A percentile compares a stretch with the other conserved stretches of the same genome.
Conservation (phyloP, 30 jellyfish, hydroid and myxozoan genomes). For the Cassiopea xamachana region DNA sequence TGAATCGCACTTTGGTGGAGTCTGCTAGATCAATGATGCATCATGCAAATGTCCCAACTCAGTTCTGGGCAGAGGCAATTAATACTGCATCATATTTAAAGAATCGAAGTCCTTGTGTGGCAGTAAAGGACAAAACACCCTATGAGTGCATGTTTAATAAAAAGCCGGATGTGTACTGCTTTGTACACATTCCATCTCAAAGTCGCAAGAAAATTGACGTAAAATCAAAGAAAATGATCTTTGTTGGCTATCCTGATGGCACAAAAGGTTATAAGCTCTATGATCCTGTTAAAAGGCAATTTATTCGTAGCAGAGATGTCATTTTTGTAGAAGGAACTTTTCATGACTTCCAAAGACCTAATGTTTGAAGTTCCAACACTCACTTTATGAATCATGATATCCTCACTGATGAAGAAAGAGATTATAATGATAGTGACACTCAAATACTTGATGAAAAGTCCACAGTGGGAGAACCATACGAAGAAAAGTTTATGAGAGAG, state of each 20-base stretch:
- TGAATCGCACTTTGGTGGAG: constrained; percentile 51
- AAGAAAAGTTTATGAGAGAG: too few relatives aligned
- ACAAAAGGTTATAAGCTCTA: constrained; percentile 61
- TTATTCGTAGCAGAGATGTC: constrained; percentile 69
- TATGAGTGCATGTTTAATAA: constrained; percentile 24
- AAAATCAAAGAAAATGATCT: constrained; percentile 32
- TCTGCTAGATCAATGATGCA: constrained; percentile 33
- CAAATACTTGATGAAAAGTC: too few relatives aligned
- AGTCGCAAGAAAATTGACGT: constrained; percentile 58
- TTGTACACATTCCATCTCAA: constrained; percentile 19
- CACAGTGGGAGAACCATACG: too few relatives aligned
- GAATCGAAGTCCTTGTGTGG: constrained; percentile 56
- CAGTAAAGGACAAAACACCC: constrained; percentile 21
- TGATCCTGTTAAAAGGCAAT: constrained; percentile 9
- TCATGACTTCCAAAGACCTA: not conserved
- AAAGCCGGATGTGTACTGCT: constrained; percentile 54
- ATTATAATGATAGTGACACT: too few relatives aligned
- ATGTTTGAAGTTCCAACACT: too few relatives aligned
- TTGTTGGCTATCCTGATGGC: constrained; percentile 69
- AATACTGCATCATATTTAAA: constrained; percentile 50
- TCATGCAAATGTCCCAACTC: constrained; percentile 25
- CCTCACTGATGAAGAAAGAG: too few relatives aligned
- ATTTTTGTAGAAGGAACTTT: constrained; percentile 49
- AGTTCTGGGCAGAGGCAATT: constrained; percentile 67
- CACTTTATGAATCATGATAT: too few relatives aligned